phyloP scores from a whole-genome alignment of 2,797 vertebrate species.

The Phaenicophaeus curvirostris region DNA sequence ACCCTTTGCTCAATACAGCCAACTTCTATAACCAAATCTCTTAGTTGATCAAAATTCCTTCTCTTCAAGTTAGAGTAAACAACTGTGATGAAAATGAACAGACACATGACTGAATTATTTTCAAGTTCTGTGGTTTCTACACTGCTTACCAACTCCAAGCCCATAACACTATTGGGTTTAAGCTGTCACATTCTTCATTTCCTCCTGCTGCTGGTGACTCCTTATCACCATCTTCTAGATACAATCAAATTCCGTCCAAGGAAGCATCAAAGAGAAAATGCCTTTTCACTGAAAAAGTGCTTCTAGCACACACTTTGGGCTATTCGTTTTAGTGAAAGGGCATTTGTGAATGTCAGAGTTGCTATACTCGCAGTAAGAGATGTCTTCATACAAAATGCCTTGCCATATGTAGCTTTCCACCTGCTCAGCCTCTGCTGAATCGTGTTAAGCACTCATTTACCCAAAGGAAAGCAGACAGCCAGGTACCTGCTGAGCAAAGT shows the following conservation, averaged over 20 bases:
- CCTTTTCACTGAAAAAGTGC: not conserved
- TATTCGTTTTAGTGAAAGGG: not conserved
- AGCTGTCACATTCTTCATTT: not conserved
- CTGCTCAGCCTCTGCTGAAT: not conserved
- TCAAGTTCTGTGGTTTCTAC: not conserved
- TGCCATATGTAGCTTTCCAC: not conserved
- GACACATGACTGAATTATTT: not conserved
- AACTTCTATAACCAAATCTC: not conserved
- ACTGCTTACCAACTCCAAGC: not conserved
- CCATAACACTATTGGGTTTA: not conserved
- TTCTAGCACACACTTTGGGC: not conserved
- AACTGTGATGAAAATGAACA: not conserved
- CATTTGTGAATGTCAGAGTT: not conserved
- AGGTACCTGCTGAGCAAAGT: not conserved
- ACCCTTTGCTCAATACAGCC: not conserved
- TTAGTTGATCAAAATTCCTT: not conserved
- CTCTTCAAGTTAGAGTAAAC: too few relatives aligned
- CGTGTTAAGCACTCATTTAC: not conserved
- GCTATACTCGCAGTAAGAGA: not conserved
- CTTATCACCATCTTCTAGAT: not conserved
- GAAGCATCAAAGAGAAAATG: not conserved
- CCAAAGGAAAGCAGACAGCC: not conserved
- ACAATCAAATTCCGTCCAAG: not conserved
- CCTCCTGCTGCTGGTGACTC: not conserved
- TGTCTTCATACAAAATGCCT: not conserved